These are phyloP conservation scores for Motacilla tschutschensis DNA, from an alignment of 2,113 vertebrate species.

Conservation along the genomic window DNA sequence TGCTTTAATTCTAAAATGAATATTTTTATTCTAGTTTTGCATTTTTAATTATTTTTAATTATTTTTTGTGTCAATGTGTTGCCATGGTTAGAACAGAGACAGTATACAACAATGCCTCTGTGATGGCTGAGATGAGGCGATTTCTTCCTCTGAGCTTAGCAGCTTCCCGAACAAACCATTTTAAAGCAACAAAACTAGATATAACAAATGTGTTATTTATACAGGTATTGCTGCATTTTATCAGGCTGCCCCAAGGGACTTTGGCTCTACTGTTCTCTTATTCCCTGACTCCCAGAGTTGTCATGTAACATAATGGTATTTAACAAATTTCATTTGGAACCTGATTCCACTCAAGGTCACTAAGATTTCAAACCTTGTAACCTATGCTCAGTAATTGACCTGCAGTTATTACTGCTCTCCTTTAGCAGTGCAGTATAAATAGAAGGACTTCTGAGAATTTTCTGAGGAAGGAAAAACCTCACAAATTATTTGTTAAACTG, in stretches of 20 bases:
- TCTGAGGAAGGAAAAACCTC: not conserved
- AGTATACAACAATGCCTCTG: not conserved
- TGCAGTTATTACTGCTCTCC: not conserved
- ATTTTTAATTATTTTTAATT: not conserved
- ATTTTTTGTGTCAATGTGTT: not conserved
- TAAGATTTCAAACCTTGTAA: not conserved
- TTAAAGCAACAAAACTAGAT: constrained; percentile 36
- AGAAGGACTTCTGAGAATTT: not conserved
- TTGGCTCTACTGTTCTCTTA: constrained; percentile 27
- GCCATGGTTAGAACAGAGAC: not conserved
- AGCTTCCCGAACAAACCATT: constrained; percentile 33
- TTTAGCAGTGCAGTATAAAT: not conserved
- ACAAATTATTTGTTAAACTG: not conserved
- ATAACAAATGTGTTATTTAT: constrained; percentile 55
- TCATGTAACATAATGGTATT: constrained; percentile 37
- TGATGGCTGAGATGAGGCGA: constrained; percentile 5
- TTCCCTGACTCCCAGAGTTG: constrained; percentile 23
- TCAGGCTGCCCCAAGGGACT: constrained; percentile 21
- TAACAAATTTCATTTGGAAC: constrained; percentile 54
- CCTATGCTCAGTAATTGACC: not conserved
- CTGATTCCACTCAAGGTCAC: constrained; percentile 46
- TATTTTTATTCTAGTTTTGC: not conserved
- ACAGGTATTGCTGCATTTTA: constrained; percentile 57
- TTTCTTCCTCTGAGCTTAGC: not conserved
- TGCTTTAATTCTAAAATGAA: not conserved